Percentiles rank a stretch among this genome's conserved stretches.
Conservation (phyloP, 2,113 vertebrate genomes). For the Apeltes quadracus region DNA sequence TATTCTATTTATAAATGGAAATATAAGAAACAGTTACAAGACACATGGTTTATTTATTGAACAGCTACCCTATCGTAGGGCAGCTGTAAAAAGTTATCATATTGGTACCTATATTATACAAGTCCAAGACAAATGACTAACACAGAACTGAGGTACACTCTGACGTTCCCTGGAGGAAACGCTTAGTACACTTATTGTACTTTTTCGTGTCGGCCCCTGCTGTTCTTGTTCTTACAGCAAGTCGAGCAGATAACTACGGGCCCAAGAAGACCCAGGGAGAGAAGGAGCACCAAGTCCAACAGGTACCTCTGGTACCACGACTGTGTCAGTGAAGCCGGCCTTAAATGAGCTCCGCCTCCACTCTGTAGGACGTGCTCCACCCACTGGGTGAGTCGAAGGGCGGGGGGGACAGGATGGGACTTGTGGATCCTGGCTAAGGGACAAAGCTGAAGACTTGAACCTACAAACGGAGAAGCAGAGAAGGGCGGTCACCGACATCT, state of each 20-base stretch:
- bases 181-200: constrained; percentile 19
- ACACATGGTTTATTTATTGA: constrained; percentile 13
- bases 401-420: constrained; percentile 73
- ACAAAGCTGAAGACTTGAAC: constrained; percentile 75
- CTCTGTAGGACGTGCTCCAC: constrained; percentile 76
- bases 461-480: constrained; percentile 41
- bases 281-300: constrained; percentile 72
- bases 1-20: not conserved
- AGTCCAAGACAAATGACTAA: constrained; percentile 12
- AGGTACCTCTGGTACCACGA: constrained; percentile 76
- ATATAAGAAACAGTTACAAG: not conserved
- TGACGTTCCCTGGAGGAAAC: not conserved
- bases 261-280: constrained; percentile 49
- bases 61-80: not conserved
- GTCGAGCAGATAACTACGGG: constrained; percentile 54
- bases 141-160: not conserved
- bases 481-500: not conserved
- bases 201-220: constrained; percentile 55
- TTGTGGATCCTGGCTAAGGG: constrained; percentile 66
- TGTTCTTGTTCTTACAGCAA: not conserved
- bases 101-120: not conserved
- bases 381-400: constrained; percentile 73
- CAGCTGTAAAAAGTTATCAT: not conserved
- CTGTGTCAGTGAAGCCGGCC: constrained; percentile 63
- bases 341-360: constrained; percentile 70